These are phyloP conservation scores for Coenobita brevimanus DNA, from an alignment of 1,140 invertebrate species.

Conservation along the genomic window DNA sequence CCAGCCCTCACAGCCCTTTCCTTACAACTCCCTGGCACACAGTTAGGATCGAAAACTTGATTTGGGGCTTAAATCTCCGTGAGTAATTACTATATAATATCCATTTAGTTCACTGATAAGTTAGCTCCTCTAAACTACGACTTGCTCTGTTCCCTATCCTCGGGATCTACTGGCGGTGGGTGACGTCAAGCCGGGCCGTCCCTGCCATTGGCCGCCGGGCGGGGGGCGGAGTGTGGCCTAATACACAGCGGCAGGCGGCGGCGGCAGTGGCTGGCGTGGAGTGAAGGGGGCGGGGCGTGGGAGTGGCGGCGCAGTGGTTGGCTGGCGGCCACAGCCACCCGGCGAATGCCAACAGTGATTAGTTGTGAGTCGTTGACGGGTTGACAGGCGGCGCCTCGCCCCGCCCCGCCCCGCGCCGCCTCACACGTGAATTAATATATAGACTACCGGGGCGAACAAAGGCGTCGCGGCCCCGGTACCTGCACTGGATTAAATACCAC, in stretches of 20 bases:
- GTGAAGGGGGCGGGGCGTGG: background rate
- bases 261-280: slow-evolving; percentile 16
- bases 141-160: slow-evolving; percentile 65
- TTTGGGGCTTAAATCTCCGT: slow-evolving; percentile 70
- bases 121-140: slow-evolving; percentile 70
- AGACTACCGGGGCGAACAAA: slow-evolving; percentile 55
- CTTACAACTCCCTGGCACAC: slow-evolving; percentile 68
- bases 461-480: slow-evolving; percentile 15
- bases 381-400: slow-evolving; percentile 55
- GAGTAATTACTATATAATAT: slow-evolving; percentile 71
- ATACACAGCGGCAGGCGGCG: slow-evolving; percentile 7
- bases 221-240: slow-evolving; percentile 51
- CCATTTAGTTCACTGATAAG: slow-evolving; percentile 70
- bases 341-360: slow-evolving; percentile 69
- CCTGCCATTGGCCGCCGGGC: slow-evolving; percentile 46
- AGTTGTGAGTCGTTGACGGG: slow-evolving; percentile 69
- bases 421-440: slow-evolving; percentile 59
- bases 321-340: slow-evolving; percentile 25
- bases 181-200: slow-evolving; percentile 56
- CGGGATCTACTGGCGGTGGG: slow-evolving; percentile 57
- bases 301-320: slow-evolving; percentile 34
- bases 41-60: slow-evolving; percentile 69
- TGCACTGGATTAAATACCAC: slow-evolving; percentile 59
- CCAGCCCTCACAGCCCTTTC: slow-evolving; percentile 46
- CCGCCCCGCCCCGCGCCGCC: slow-evolving; percentile 49